Base-by-base conservation (phyloP, 2,797 vertebrate species). In the Octomys mimax region DNA sequence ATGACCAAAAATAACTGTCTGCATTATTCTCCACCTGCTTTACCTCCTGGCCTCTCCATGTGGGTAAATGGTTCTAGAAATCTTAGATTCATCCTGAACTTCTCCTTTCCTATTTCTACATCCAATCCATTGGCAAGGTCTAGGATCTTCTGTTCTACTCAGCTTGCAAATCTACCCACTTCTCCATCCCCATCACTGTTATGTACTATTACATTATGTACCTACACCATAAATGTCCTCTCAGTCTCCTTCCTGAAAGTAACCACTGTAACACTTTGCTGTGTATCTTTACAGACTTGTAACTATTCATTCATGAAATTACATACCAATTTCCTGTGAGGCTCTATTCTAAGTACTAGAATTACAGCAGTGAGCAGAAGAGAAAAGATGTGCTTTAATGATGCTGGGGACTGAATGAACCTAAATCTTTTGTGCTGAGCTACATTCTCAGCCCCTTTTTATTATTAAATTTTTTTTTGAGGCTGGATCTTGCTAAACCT, bases 381-480 rank as follows among this genome's bases (percentile, higher is more conserved):
- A 91, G 68, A 94, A 86, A 83, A 78, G 16, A 62, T 42, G 68
- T 92, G 42, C 28, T 87, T 89, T 92, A 64, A 94, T 68, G 6
- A 31, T 71, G 62, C 3, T 78, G 46, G 19, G 31, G 28, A 18
- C 28, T 52, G 46, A 78, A 78, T 52, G 46, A 78, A 78, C 39
- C 26, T 22, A 49, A 46, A 28, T 14, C 26, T 14, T 52, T 52
- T 49, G 73, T 73, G 42, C 71, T 42, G 4, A 49, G 26, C 42
- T 77, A 49, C 6, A 77, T 77, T 77, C 73, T 36, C 46, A 49
- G 28, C 28, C 16, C 46, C 42, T 52, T 78, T 78, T 52, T 52
- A 52, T 57, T 79, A 14, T 79, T 79, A 16, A 13, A 14, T n/a
- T 49, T 5, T 54, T n/a, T 77, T 52, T 78, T 78, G 13, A 33